phyloP scores from a whole-genome alignment of 2,113 vertebrate genomes.

The Perognathus longimembris region DNA sequence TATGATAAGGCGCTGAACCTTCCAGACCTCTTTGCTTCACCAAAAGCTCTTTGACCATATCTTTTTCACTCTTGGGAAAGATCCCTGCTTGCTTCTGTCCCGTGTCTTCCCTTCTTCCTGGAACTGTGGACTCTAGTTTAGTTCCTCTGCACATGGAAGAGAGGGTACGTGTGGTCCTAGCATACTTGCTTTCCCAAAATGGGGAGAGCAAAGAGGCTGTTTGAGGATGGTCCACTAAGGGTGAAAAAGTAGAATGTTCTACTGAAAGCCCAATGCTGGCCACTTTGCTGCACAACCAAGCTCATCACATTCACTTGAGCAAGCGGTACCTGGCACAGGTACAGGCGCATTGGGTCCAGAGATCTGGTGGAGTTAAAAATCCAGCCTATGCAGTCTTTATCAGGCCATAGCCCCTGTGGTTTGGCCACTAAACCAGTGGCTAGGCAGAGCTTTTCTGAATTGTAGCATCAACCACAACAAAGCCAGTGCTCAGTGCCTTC shows the following conservation, averaged over 20 bases:
- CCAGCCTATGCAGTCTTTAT: neutral
- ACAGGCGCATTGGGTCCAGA: neutral
- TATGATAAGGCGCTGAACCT: neutral
- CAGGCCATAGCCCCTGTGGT: rapidly evolving
- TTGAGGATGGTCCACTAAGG: neutral
- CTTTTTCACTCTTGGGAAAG: neutral
- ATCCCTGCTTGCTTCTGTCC: neutral
- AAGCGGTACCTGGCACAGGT: neutral
- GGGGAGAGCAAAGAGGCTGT: neutral
- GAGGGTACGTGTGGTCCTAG: neutral
- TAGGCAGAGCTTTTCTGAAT: neutral
- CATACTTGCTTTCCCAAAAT: neutral
- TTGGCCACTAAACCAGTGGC: neutral
- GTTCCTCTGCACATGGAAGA: neutral
- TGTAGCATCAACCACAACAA: rapidly evolving
- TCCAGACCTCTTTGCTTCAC: neutral
- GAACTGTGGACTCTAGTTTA: neutral
- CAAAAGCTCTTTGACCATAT: neutral
- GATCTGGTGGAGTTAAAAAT: neutral
- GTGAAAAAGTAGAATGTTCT: neutral
- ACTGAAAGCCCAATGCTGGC: neutral
- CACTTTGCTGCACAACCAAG: neutral
- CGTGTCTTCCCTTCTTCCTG: neutral
- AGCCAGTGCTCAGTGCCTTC: too few species aligned
- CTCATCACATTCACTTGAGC: too few species aligned